Conservation (phyloP, 2,113 vertebrate species). For the Chrysemys picta region DNA sequence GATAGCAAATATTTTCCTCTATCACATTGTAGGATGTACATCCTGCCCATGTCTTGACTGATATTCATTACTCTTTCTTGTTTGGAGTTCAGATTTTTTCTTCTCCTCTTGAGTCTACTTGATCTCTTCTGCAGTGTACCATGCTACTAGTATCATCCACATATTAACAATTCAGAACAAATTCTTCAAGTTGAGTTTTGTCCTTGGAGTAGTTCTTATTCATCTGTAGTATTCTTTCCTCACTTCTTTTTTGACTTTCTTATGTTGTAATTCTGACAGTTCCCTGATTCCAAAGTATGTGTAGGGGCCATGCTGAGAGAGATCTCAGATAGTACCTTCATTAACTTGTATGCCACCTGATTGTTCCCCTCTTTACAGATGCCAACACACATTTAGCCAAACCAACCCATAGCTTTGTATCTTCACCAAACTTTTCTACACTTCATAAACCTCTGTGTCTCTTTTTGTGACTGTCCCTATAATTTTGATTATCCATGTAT, state of each 20-base stretch:
- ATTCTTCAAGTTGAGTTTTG: background rate
- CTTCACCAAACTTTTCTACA: background rate
- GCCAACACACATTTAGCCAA: background rate
- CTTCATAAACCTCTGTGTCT: background rate
- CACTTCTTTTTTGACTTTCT: background rate
- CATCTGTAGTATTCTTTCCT: background rate
- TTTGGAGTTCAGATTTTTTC: background rate
- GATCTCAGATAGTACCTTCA: too few relatives aligned
- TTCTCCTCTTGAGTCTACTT: background rate
- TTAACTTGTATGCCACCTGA: background rate
- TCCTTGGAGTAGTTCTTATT: background rate
- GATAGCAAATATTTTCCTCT: background rate
- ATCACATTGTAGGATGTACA: background rate
- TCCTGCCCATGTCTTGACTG: background rate
- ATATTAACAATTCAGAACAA: background rate
- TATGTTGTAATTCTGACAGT: background rate
- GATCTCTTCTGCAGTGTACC: background rate
- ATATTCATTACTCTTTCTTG: background rate
- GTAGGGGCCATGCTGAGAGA: background rate
- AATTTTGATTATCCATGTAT: background rate
- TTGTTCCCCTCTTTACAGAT: background rate
- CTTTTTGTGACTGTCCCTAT: background rate
- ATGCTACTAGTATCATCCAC: background rate
- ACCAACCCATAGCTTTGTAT: background rate
- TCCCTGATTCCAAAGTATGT: background rate